A percentile compares a stretch with the other conserved stretches of the same genome.
Conservation (phyloP, 2,113 vertebrate species). For the Zosterops japonicus region DNA sequence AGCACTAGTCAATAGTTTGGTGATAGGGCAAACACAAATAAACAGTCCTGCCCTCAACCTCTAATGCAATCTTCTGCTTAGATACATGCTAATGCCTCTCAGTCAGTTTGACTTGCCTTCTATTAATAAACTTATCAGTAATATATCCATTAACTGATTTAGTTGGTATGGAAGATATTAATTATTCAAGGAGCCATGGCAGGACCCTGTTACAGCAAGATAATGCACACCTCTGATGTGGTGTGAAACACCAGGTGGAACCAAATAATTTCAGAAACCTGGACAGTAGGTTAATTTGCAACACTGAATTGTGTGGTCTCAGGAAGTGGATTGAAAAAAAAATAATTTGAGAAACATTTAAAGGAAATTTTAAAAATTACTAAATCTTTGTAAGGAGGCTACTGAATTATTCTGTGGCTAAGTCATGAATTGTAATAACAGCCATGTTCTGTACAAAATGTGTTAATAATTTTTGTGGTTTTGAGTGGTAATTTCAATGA, state of each 20-base stretch:
- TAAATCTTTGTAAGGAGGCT: not conserved
- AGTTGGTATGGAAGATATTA: not conserved
- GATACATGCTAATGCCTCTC: not conserved
- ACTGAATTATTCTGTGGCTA: not conserved
- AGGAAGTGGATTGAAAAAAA: not conserved
- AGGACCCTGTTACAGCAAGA: not conserved
- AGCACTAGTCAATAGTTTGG: not conserved
- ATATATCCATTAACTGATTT: not conserved
- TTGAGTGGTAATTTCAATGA: not conserved
- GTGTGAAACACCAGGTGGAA: not conserved
- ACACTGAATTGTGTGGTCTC: not conserved
- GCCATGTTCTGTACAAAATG: not conserved
- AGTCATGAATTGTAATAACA: not conserved
- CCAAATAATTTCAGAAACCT: not conserved
- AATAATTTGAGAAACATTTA: not conserved
- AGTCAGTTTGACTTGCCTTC: not conserved
- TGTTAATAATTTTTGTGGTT: not conserved
- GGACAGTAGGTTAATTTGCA: not conserved
- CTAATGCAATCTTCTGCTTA: not conserved
- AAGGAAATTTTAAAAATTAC: not conserved
- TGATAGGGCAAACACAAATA: not conserved
- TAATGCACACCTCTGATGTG: not conserved
- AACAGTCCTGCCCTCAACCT: not conserved
- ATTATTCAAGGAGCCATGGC: not conserved
- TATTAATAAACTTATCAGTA: conserved; percentile 31